These are phyloP conservation scores for Chrysodeixis includens DNA, from an alignment of 2,888 invertebrate genomes.

Conservation along the genomic window DNA sequence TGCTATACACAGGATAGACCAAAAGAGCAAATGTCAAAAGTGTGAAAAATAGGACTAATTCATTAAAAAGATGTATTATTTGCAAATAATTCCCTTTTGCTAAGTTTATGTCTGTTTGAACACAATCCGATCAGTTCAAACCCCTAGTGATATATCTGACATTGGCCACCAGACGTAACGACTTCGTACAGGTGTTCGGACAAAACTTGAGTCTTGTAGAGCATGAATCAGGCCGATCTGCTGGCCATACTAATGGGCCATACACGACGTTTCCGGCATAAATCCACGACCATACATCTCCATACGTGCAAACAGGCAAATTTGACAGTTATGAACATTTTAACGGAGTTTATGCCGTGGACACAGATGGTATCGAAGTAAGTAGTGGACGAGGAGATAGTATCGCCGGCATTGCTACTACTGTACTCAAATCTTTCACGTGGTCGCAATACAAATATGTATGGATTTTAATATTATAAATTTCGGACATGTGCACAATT, in stretches of 20 bases:
- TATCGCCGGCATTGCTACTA: conserved; percentile 64
- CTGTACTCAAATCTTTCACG: conserved; percentile 61
- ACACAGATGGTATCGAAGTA: conserved; percentile 68
- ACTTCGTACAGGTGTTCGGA: conserved; percentile 66
- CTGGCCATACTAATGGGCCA: conserved; percentile 74
- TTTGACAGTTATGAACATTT: conserved; percentile 77
- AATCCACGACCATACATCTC: conserved; percentile 59
- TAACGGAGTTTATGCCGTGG: conserved; percentile 66
- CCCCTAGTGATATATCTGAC: conserved; percentile 21
- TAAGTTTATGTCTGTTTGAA: neutral
- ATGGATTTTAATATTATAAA: conserved; percentile 52
- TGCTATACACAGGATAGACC: too few species aligned
- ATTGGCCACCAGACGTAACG: conserved; percentile 36
- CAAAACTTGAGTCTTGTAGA: conserved; percentile 59
- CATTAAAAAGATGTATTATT: too few species aligned
- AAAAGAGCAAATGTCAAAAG: too few species aligned
- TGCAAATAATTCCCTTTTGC: too few species aligned
- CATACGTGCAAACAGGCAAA: conserved; percentile 69
- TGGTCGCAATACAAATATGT: conserved; percentile 66
- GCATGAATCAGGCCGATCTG: conserved; percentile 68
- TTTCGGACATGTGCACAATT: conserved; percentile 51
- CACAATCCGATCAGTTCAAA: conserved; percentile 19
- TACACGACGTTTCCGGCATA: conserved; percentile 76
- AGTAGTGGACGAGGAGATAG: conserved; percentile 62
- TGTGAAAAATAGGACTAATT: too few species aligned